phyloP scores from a whole-genome alignment of 2,113 vertebrate genomes.

The Scomber japonicus region DNA sequence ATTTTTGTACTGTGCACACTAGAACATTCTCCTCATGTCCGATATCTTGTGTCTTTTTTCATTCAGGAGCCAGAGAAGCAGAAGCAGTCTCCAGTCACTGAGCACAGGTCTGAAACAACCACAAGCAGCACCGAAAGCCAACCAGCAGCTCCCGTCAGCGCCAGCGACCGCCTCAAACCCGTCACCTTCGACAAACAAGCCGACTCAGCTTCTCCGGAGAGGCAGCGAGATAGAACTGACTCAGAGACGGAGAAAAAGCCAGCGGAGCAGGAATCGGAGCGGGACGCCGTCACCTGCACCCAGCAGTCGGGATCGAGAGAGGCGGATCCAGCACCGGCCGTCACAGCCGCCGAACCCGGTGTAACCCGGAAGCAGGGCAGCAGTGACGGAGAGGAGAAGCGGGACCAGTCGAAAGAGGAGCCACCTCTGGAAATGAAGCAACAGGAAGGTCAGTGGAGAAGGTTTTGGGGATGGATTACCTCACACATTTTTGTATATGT shows the following conservation, averaged over 20 bases:
- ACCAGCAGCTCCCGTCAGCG: constrained; percentile 34
- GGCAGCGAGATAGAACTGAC: constrained; percentile 25
- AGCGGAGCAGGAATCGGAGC: constrained; percentile 36
- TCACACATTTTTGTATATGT: too few species aligned
- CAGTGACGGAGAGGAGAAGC: constrained; percentile 84
- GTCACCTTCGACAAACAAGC: background rate
- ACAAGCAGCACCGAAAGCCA: constrained; percentile 24
- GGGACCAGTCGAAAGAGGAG: constrained; percentile 88
- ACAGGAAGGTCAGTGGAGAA: constrained; percentile 83
- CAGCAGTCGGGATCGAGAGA: constrained; percentile 40
- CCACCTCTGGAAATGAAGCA: constrained; percentile 78
- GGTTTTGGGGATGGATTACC: background rate
- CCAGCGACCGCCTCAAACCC: constrained; percentile 31
- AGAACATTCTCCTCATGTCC: background rate
- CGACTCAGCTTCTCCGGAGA: constrained; percentile 13
- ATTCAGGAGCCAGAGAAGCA: constrained; percentile 53
- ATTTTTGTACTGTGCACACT: too few species aligned
- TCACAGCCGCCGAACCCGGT: background rate
- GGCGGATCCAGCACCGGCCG: background rate
- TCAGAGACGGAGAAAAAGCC: constrained; percentile 45
- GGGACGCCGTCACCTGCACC: constrained; percentile 36
- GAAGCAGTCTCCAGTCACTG: constrained; percentile 39
- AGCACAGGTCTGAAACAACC: constrained; percentile 8
- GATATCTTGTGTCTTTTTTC: background rate
- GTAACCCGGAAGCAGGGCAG: constrained; percentile 23